phyloP scores from a whole-genome alignment of 2,113 vertebrate genomes.

The Lipophrys pholis region DNA sequence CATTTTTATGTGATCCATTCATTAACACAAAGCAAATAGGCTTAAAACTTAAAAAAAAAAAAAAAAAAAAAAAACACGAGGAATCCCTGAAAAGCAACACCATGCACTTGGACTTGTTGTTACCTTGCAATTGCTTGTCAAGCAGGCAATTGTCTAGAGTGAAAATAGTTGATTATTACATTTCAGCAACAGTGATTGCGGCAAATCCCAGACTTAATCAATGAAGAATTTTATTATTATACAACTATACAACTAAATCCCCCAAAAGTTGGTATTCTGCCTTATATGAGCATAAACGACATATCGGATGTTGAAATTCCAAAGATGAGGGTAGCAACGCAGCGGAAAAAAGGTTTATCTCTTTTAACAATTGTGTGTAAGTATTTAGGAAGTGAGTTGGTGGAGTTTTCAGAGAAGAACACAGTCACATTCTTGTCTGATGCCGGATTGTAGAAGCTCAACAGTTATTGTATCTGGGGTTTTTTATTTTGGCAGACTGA shows the following conservation, averaged over 20 bases:
- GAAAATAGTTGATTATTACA: conserved; percentile 72
- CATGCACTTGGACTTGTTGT: conserved; percentile 71
- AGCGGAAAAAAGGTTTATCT: too few relatives aligned
- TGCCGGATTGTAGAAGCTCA: too few relatives aligned
- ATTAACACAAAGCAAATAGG: conserved; percentile 12
- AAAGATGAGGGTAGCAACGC: too few relatives aligned
- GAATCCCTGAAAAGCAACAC: conserved; percentile 46
- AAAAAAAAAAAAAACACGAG: conserved; percentile 40
- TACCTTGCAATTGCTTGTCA: conserved; percentile 84
- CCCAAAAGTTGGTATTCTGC: too few relatives aligned
- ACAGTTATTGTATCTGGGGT: too few relatives aligned
- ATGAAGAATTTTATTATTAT: not conserved
- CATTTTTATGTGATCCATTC: not conserved
- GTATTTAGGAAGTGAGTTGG: too few relatives aligned
- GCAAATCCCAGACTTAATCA: conserved; percentile 33
- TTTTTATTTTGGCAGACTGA: too few relatives aligned
- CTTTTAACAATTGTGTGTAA: too few relatives aligned
- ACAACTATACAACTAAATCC: not conserved
- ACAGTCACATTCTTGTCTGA: too few relatives aligned
- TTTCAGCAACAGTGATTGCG: conserved; percentile 50
- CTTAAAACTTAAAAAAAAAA: not conserved
- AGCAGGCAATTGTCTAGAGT: conserved; percentile 79
- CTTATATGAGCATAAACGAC: too few relatives aligned
- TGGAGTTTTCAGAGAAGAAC: too few relatives aligned
- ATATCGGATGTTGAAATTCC: too few relatives aligned